These are phyloP conservation scores for Chrysina gloriosa DNA, from an alignment of 2,888 invertebrate genomes.

Conservation along the genomic window DNA sequence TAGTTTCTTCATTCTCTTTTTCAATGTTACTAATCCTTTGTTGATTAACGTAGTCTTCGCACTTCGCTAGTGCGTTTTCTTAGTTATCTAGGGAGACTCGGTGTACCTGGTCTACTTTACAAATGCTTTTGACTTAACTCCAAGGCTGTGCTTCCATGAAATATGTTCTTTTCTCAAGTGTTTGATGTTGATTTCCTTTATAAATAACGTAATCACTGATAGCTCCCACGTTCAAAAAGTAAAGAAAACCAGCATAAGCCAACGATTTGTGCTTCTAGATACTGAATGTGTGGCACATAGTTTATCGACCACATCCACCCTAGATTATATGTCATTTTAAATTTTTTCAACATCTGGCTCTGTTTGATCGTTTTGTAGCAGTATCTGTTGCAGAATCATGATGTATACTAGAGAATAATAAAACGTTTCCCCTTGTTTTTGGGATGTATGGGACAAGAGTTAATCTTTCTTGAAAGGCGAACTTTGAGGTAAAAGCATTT, in stretches of 20 bases:
- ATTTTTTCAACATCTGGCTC: background rate
- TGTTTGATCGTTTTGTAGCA: slow-evolving; percentile 1
- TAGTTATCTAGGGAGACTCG: background rate
- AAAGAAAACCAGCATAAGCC: background rate
- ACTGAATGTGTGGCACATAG: no score
- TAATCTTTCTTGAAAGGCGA: background rate
- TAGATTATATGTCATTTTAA: background rate
- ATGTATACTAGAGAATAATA: background rate
- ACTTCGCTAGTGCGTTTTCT: background rate
- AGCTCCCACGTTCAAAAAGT: background rate
- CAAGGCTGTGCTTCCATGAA: background rate
- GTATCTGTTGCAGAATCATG: slow-evolving; percentile 13
- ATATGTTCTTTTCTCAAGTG: background rate
- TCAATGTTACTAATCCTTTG: background rate
- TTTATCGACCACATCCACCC: background rate
- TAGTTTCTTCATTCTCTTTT: background rate
- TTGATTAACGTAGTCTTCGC: background rate
- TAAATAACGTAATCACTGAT: background rate
- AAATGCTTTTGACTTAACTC: background rate
- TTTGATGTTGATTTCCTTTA: no score
- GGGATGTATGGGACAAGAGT: no score
- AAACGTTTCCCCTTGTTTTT: no score
- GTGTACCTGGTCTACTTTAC: background rate
- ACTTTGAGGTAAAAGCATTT: background rate
- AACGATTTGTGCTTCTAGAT: background rate